Percentiles rank a stretch among this genome's conserved stretches.
Evolutionary conservation across 1,140 invertebrate genomes (phyloP).

Genomic region (Zaprionus capensis): DNA sequence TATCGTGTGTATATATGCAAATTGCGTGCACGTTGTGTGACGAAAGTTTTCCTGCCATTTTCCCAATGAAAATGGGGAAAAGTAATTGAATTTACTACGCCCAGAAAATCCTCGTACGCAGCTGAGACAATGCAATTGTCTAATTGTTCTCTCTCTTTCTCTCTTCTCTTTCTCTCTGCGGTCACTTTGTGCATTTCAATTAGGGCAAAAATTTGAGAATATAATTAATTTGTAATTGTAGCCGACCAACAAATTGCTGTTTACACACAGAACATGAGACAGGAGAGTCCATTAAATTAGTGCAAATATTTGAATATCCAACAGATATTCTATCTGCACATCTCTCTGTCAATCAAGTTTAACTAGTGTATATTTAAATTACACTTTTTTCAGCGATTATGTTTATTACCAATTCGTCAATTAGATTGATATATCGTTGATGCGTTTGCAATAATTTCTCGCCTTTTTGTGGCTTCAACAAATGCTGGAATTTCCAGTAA

Average conservation of each 20-base stretch:
- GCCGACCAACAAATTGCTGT: constrained; percentile 3
- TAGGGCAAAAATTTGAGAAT: constrained; percentile 8
- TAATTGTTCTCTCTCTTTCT: not conserved
- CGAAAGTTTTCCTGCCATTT: constrained; percentile 20
- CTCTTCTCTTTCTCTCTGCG: not conserved
- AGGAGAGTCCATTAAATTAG: not conserved
- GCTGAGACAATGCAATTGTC: constrained; percentile 25
- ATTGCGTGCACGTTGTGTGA: constrained; percentile 25
- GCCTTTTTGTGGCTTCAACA: too few species aligned
- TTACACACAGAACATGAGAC: not conserved
- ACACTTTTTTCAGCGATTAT: not conserved
- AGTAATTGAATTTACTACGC: constrained; percentile 20
- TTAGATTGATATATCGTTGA: not conserved
- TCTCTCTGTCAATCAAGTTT: not conserved
- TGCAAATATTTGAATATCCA: not conserved
- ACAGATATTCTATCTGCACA: not conserved
- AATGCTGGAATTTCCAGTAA: not conserved
- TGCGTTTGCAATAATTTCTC: not conserved
- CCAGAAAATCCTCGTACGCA: not conserved
- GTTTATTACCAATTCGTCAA: not conserved
- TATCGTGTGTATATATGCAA: constrained; percentile 35
- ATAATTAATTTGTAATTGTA: constrained; percentile 24
- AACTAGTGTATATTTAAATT: not conserved
- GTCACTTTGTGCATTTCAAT: constrained; percentile 46
- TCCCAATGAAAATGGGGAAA: constrained; percentile 21